These are phyloP conservation scores for Sympetrum striolatum DNA, from an alignment of 2,888 invertebrate species.

Conservation along the genomic window DNA sequence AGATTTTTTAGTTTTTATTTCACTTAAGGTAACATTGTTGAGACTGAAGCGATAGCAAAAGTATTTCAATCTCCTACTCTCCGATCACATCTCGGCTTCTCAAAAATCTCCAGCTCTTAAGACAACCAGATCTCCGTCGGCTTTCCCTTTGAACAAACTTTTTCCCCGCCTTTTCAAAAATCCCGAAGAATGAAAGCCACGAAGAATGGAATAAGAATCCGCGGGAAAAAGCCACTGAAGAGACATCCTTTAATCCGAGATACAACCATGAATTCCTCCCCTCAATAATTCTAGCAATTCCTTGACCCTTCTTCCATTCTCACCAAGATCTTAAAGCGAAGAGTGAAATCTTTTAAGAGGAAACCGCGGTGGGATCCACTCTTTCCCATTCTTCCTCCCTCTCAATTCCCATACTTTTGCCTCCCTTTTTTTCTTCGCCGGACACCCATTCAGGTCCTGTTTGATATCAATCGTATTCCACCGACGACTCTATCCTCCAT, in stretches of 20 bases:
- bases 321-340: background rate
- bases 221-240: background rate
- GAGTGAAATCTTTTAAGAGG: background rate
- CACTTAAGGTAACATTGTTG: too few relatives aligned
- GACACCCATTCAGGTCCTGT: background rate
- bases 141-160: background rate
- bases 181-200: background rate
- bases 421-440: background rate
- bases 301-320: background rate
- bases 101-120: background rate
- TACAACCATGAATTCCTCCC: background rate
- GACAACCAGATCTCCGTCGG: background rate
- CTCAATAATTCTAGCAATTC: background rate
- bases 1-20: too few relatives aligned
- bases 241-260: background rate
- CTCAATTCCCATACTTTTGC: background rate
- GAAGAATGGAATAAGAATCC: background rate
- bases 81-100: background rate
- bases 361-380: background rate
- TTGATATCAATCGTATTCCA: slow-evolving; percentile 26
- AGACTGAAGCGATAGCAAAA: too few relatives aligned
- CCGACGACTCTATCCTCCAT: background rate
- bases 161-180: background rate
- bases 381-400: background rate
- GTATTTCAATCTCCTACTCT: background rate